Conservation (phyloP, 2,888 invertebrate species). For the Crematogaster levior region DNA sequence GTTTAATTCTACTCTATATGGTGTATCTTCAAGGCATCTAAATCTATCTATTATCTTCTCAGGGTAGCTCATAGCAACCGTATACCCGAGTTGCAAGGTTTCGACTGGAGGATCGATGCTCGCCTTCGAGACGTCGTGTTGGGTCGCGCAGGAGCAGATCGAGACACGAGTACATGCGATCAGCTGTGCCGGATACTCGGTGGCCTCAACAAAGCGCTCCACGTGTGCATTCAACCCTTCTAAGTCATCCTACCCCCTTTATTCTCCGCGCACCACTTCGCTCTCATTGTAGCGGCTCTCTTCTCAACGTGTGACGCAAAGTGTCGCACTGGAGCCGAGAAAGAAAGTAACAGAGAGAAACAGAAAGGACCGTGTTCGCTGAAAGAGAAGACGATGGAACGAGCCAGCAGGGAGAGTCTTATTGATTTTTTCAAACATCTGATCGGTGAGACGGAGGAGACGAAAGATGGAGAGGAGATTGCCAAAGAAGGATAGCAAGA, state of each 20-base stretch:
- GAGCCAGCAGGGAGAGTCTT: conserved; percentile 57
- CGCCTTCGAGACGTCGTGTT: conserved; percentile 25
- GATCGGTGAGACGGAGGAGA: conserved; percentile 57
- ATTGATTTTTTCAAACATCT: conserved; percentile 73
- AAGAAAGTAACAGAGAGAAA: conserved; percentile 17
- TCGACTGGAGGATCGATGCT: conserved; percentile 48
- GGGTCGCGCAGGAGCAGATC: conserved; percentile 50
- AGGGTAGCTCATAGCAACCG: neutral
- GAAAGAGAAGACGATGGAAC: conserved; percentile 26
- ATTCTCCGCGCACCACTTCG: neutral
- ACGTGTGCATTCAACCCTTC: conserved; percentile 53
- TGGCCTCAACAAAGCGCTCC: conserved; percentile 32
- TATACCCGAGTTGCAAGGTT: conserved; percentile 4
- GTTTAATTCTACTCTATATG: neutral
- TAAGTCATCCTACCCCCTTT: conserved; percentile 2
- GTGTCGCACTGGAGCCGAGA: conserved; percentile 21
- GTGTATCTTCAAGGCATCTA: neutral
- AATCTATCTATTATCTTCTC: conserved; percentile 9
- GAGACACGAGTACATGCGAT: conserved; percentile 37
- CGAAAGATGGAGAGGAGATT: conserved; percentile 5
- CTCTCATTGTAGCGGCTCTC: conserved; percentile 19
- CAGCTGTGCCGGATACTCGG: conserved; percentile 52
- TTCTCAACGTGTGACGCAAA: conserved; percentile 36
- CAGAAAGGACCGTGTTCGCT: conserved; percentile 1
- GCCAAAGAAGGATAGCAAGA: neutral